Conservation (phyloP, 2,888 invertebrate genomes). For the Metellina segmentata region DNA sequence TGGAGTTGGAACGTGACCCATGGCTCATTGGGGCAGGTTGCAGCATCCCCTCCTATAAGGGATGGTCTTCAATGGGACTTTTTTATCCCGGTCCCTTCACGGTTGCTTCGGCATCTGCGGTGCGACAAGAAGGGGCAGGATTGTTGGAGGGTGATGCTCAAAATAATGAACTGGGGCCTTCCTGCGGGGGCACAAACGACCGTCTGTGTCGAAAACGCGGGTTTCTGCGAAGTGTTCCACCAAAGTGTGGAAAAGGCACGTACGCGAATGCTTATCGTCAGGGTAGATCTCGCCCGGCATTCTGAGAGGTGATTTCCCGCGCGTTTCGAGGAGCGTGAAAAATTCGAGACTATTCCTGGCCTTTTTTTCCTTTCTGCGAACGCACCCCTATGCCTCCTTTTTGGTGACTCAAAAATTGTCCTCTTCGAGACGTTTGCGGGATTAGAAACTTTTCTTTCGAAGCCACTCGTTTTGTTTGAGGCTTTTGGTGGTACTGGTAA, state of each 20-base stretch:
- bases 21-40: slow-evolving; percentile 24
- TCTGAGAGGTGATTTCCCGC: not conserved
- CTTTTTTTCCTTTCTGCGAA: not conserved
- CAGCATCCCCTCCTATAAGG: not conserved
- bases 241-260: slow-evolving; percentile 48
- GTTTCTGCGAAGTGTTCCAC: slow-evolving; percentile 16
- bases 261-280: slow-evolving; percentile 42
- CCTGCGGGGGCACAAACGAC: not conserved
- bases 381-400: not conserved
- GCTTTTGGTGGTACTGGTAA: not conserved
- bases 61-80: not conserved
- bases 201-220: not conserved
- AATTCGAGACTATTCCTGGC: not conserved
- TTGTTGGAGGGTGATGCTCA: not conserved
- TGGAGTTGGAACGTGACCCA: slow-evolving; percentile 48
- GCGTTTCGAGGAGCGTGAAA: not conserved
- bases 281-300: not conserved
- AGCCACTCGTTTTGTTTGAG: not conserved
- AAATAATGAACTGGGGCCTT: slow-evolving; percentile 46
- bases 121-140: slow-evolving; percentile 15
- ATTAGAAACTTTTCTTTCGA: not conserved
- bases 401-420: not conserved
- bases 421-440: not conserved
- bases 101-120: slow-evolving; percentile 5
- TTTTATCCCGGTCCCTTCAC: slow-evolving; percentile 29